Conservation (phyloP, 2,888 invertebrate species). For the Mythimna ferrago region DNA sequence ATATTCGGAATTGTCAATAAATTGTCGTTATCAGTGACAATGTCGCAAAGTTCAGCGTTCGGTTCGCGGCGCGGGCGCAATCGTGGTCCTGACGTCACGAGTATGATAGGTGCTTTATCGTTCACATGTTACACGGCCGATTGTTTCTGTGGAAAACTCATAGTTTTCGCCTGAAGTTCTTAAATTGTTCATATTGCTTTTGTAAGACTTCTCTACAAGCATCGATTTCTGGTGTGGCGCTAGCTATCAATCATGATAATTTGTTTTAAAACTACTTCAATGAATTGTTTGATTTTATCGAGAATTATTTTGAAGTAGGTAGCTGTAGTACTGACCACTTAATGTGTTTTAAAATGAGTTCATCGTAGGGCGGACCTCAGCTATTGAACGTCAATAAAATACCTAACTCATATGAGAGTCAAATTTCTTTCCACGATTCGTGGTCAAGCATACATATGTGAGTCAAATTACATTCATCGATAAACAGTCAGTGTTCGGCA, state of each 20-base stretch:
- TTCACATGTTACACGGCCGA: conserved; percentile 68
- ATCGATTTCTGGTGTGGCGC: not conserved
- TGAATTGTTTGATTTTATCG: not conserved
- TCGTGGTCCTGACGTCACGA: conserved; percentile 82
- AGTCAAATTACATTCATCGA: conserved; percentile 73
- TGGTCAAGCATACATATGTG: conserved; percentile 64
- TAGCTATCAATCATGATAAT: not conserved
- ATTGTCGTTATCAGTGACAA: conserved; percentile 82
- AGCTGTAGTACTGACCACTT: not conserved
- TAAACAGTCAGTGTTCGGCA: conserved; percentile 56
- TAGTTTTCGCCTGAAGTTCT: conserved; percentile 50
- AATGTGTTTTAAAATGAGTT: conserved; percentile 1
- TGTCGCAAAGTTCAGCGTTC: conserved; percentile 84
- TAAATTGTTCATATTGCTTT: not conserved
- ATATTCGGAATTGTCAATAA: conserved; percentile 77
- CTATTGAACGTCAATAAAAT: conserved; percentile 65
- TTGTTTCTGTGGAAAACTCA: conserved; percentile 75
- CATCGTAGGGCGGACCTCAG: conserved; percentile 27
- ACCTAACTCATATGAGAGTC: conserved; percentile 63
- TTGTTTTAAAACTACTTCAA: not conserved
- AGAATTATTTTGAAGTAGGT: not conserved
- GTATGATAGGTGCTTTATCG: conserved; percentile 81
- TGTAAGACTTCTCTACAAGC: not conserved
- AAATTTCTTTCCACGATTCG: conserved; percentile 63
- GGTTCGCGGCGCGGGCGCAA: conserved; percentile 70